Evolutionary conservation across 1,140 invertebrate species (phyloP).

Genomic region (Himalopsyche phryganea): DNA sequence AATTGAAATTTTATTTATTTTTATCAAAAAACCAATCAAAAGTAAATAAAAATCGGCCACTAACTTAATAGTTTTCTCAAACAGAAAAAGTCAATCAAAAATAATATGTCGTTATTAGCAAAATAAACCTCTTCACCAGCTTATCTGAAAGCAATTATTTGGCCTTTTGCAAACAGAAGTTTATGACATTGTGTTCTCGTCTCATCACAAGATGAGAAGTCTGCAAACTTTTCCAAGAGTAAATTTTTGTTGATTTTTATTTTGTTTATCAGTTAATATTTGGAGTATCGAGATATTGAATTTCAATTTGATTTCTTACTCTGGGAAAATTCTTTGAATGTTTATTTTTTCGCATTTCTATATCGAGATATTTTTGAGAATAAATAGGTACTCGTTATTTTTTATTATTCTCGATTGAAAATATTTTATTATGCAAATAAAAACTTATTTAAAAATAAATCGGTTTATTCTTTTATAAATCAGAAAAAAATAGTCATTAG

Average conservation of each 20-base stretch:
- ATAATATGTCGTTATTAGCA: too few relatives aligned
- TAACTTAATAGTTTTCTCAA: too few relatives aligned
- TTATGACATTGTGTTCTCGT: not conserved
- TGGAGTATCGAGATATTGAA: constrained; percentile 16
- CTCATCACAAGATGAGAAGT: constrained; percentile 19
- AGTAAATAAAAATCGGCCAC: too few relatives aligned
- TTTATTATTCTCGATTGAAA: too few relatives aligned
- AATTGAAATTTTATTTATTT: too few relatives aligned
- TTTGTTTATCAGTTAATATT: constrained; percentile 1
- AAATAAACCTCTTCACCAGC: not conserved
- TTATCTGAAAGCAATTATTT: not conserved
- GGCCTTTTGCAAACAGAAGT: not conserved
- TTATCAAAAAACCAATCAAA: too few relatives aligned
- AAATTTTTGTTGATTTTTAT: constrained; percentile 1
- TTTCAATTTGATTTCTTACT: constrained; percentile 16
- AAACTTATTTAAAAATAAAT: too few relatives aligned
- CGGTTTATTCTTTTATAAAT: too few relatives aligned
- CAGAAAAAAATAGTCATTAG: too few relatives aligned
- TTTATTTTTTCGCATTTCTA: not conserved
- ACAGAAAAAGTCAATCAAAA: too few relatives aligned
- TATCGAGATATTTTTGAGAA: not conserved
- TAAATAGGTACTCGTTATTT: too few relatives aligned
- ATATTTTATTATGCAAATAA: too few relatives aligned
- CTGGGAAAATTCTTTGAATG: not conserved
- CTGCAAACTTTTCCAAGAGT: constrained; percentile 26